These are phyloP conservation scores for Hyla sarda DNA, from an alignment of 2,113 vertebrate genomes.

Conservation along the genomic window DNA sequence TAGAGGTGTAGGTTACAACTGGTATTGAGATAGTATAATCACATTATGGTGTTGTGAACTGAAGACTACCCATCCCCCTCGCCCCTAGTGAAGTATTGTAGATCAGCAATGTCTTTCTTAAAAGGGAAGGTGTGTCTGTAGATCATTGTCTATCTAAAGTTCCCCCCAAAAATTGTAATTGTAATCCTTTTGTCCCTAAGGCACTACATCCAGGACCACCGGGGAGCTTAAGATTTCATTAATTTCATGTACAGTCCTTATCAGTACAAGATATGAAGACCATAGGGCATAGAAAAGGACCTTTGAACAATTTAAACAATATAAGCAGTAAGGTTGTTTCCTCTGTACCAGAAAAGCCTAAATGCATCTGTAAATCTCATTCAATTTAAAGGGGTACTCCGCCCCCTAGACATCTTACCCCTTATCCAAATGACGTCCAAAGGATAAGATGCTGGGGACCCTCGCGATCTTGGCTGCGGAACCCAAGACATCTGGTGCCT, in stretches of 20 bases:
- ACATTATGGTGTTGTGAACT: neutral
- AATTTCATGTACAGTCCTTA: neutral
- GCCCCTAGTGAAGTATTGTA: neutral
- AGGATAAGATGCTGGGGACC: too few species aligned
- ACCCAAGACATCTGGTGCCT: too few species aligned
- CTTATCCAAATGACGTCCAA: too few species aligned
- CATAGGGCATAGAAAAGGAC: neutral
- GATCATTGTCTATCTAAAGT: neutral
- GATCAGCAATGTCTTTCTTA: neutral
- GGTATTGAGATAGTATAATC: neutral
- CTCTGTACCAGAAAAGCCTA: too few species aligned
- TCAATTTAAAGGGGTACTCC: too few species aligned
- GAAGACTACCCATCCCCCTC: neutral
- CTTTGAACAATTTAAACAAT: too few species aligned
- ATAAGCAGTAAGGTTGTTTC: too few species aligned
- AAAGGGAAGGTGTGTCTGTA: neutral
- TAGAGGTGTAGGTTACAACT: conserved; percentile 60
- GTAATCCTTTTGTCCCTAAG: neutral
- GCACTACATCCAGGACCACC: neutral
- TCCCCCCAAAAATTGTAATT: too few species aligned
- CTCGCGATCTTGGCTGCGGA: too few species aligned
- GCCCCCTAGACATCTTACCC: too few species aligned
- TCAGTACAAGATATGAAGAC: neutral
- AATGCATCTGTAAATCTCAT: too few species aligned
- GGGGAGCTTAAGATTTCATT: too few species aligned